Evolutionary conservation across 2,797 vertebrate species (phyloP), one percentile per base, ranked within the genome.

Genomic region (Silurus aristotelis): DNA sequence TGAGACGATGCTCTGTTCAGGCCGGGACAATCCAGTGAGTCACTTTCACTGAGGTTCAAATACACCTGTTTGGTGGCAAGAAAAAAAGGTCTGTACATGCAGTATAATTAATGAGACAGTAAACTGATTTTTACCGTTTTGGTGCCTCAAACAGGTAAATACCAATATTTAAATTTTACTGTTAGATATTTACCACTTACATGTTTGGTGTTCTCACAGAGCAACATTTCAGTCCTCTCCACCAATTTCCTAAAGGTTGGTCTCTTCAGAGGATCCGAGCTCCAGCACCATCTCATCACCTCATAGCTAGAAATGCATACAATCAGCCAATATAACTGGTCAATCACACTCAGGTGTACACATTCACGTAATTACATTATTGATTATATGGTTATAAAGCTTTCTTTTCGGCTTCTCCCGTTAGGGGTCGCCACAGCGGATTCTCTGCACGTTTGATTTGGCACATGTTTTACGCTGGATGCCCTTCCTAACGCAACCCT

Each of bases 201-300:
- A 67, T 97, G 96, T 84, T 93, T 96, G 75, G 96, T 96, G 86
- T 94, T 96, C 77, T 99, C 97, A 52, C 97, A 96, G 83, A 99
- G 95, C 90, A 98, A 96, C 60, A 97, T 95, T 89, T 99, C 98
- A 1, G 97, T 97, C 83, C 95, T 95, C 91, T 97, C 97, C 79
- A 98, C 97, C 0, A 99, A 95, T 90, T 99, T 97, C 89, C 96
- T 96, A 90, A 99, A 99, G 5, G 97, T 96, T 0, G 97, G 98
- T 90, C 98, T 95, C 91, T 97, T 97, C 66, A 98, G 87, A 83
- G 98, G 98, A 87, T 99, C 97, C 0, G 96, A 93, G 88, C 95
- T 97, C 98, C 98, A 99, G 90, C 98, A 99, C 55, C 95, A 97
- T 91, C 96, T 95, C 98, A 99, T 99, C 88, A 98, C 96, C 84